These are phyloP conservation scores for Metopia argyrocephala DNA, from an alignment of 2,888 invertebrate genomes.

Conservation along the genomic window DNA sequence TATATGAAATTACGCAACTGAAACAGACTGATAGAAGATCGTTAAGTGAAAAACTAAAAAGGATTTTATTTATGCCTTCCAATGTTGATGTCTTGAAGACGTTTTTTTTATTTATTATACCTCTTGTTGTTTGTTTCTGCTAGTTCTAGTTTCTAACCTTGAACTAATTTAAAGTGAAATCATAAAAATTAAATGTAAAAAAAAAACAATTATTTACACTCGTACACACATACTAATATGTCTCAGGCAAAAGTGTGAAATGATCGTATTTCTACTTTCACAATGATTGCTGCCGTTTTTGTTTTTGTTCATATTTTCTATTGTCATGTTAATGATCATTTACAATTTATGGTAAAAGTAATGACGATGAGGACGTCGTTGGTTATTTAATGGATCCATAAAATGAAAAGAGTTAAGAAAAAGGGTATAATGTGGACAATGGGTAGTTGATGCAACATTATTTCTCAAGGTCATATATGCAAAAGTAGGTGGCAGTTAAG, in stretches of 20 bases:
- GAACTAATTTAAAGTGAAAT: conserved; percentile 54
- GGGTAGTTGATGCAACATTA: neutral
- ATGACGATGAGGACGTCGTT: conserved; percentile 7
- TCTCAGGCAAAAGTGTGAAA: conserved; percentile 42
- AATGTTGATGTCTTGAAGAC: neutral
- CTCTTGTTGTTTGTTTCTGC: neutral
- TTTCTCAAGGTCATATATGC: conserved; percentile 43
- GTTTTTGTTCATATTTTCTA: neutral
- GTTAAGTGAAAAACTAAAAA: conserved; percentile 26
- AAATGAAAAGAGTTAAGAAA: conserved; percentile 56
- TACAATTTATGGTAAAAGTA: neutral
- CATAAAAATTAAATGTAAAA: conserved; percentile 20
- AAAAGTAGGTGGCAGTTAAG: neutral
- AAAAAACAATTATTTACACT: neutral
- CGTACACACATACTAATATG: neutral
- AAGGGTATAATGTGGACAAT: conserved; percentile 4
- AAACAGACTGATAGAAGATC: conserved; percentile 42
- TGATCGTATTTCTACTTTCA: conserved; percentile 29
- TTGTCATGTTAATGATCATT: neutral
- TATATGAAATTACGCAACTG: conserved; percentile 35
- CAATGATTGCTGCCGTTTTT: conserved; percentile 8
- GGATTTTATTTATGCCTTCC: conserved; percentile 29
- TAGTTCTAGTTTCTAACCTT: conserved; percentile 67
- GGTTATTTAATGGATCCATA: conserved; percentile 51
- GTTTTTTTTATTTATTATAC: conserved; percentile 37